Conservation (phyloP, 2,888 invertebrate genomes). For the Leptura quadrifasciata region DNA sequence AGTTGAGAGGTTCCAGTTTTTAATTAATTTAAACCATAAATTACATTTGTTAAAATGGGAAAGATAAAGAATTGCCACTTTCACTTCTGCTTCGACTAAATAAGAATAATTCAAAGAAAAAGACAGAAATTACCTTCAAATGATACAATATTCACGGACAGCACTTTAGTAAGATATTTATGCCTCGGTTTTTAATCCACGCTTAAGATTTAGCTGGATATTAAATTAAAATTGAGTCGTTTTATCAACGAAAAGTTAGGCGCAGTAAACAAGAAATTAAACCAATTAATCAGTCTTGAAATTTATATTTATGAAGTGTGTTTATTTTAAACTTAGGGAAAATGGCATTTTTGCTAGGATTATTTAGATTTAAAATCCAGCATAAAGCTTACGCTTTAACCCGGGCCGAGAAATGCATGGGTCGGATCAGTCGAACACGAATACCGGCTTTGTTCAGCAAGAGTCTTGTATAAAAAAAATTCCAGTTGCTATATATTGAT, state of each 20-base stretch:
- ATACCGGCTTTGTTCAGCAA: no score
- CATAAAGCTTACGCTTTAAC: no score
- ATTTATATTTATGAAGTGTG: not conserved
- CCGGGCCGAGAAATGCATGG: no score
- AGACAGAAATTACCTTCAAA: slow-evolving; percentile 6
- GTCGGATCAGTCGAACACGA: no score
- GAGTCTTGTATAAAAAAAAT: no score
- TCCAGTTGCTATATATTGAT: no score
- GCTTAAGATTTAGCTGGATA: slow-evolving; percentile 16
- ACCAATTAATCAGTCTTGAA: slow-evolving; percentile 12
- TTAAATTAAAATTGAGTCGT: slow-evolving; percentile 24
- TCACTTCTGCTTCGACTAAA: slow-evolving; percentile 11
- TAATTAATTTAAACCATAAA: slow-evolving; percentile 38
- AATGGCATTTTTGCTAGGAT: not conserved
- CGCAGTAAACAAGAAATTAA: not conserved
- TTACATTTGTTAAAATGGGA: slow-evolving; percentile 16
- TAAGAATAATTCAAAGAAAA: slow-evolving; percentile 26
- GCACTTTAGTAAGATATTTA: slow-evolving; percentile 10
- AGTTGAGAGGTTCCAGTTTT: slow-evolving; percentile 15
- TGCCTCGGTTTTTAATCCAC: not conserved
- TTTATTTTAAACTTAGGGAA: not conserved
- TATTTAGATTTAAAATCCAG: no score
- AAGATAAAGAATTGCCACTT: slow-evolving; percentile 30
- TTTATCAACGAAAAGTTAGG: slow-evolving; percentile 18
- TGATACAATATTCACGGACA: slow-evolving; percentile 22